Base-by-base conservation (phyloP, 2,888 invertebrate species). In the Phalera bucephala region DNA sequence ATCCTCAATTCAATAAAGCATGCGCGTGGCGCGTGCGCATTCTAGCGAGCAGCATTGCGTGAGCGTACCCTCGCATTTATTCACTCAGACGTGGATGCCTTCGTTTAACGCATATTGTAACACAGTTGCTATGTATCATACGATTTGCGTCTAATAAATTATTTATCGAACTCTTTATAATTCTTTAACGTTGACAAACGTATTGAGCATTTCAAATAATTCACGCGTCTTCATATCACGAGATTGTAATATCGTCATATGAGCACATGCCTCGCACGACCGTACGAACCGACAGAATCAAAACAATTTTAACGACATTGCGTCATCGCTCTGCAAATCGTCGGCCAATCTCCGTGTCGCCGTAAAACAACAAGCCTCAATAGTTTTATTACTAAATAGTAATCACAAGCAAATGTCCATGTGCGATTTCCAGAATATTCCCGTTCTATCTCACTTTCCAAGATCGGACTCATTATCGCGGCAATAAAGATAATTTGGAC, bases 31-130 rank as follows among this genome's bases (percentile, higher is more conserved):
- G 56, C 68, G 63, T 64, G 70, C 43, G 43, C 46, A 32, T 20
- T 39, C 45, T 60, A 58, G 65, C 69, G 71, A 57, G 60, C 22
- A 72, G 56, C 56, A 54, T 70, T 64, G 75, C 77, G 68, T 77
- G 76, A 14, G 27, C 8, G n/a, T 40, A 41, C 46, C 29, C 14
- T 26, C 31, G 31, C 33, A 50, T 48, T 47, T 51, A 57, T 55
- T 57, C 38, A 45, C 41, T 47, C 52, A 36, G 36, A 40, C 32
- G 53, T 38, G 50, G 48, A 67, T 60, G 58, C 52, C 47, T 42
- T 25, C 45, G 40, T 35, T 39, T 31, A 36, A 45, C 49, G 40
- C 45, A 45, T 49, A 52, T 52, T 45, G 43, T 46, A 49, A 50
- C 38, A 50, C 42, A 40, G 53, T 55, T 50, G 25, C 58, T 44